These are phyloP conservation scores for Tetraodon nigroviridis DNA, from an alignment of 2,113 vertebrate genomes.

Conservation along the genomic window DNA sequence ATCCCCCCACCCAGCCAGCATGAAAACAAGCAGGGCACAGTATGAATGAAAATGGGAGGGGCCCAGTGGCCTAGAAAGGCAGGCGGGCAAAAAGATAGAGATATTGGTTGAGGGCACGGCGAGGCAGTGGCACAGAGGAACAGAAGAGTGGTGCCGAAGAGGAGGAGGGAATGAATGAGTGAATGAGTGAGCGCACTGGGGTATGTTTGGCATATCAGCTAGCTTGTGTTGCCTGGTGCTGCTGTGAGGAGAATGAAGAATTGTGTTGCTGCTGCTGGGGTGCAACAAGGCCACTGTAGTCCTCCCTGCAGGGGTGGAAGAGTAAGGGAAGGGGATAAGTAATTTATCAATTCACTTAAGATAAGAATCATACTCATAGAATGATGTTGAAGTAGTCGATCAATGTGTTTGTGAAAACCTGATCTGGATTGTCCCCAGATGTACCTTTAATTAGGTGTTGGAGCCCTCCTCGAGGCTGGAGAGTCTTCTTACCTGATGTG, in stretches of 20 bases:
- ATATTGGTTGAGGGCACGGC: slow-evolving; percentile 59
- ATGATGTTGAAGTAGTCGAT: background rate
- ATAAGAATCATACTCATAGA: background rate
- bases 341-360: background rate
- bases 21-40: slow-evolving; percentile 68
- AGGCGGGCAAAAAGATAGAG: slow-evolving; percentile 56
- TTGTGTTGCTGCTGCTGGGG: slow-evolving; percentile 25
- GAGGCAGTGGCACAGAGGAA: slow-evolving; percentile 48
- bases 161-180: slow-evolving; percentile 53
- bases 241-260: slow-evolving; percentile 45
- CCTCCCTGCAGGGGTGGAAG: background rate
- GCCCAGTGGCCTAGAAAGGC: slow-evolving; percentile 66
- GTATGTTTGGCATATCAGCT: slow-evolving; percentile 50
- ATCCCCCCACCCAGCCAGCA: slow-evolving; percentile 25
- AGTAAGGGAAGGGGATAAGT: background rate
- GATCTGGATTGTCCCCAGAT: background rate
- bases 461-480: slow-evolving; percentile 4
- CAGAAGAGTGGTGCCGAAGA: slow-evolving; percentile 30
- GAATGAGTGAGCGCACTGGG: slow-evolving; percentile 53
- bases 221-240: slow-evolving; percentile 24
- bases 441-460: background rate
- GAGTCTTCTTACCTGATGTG: slow-evolving; percentile 19
- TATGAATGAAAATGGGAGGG: slow-evolving; percentile 73
- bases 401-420: slow-evolving; percentile 2
- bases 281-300: slow-evolving; percentile 2